Base-by-base conservation (phyloP, 2,797 vertebrate species). In the Borostomias antarcticus region DNA sequence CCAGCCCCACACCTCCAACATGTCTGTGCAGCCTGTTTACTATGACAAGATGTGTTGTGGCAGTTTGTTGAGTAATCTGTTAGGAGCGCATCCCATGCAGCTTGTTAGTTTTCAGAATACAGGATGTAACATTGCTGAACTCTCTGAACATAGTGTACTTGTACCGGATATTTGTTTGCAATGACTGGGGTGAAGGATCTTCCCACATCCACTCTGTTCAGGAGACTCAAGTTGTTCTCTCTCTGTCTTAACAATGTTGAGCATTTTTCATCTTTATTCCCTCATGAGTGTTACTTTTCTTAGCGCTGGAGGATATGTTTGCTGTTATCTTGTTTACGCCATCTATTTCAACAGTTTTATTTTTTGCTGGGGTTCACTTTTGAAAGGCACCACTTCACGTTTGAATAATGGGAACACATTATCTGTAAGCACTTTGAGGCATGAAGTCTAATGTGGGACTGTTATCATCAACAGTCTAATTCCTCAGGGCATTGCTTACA, bases 401-500 rank as follows among this genome's bases (percentile, higher is more conserved):
- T 73, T 60, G 70, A 83, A 81, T 77, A 76, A 81, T 83, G 8
- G 15, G 72, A 69, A 74, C 67, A 63, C 69, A 74, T 81, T 79
- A 86, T 87, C 74, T 75, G 60, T 70, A 69, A 80, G 70, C 75
- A 70, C 72, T 76, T 87, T 81, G 78, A 73, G 67, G 43, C 68
- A 68, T 72, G 66, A 61, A 67, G 70, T 65, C 65, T 10, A 79
- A 83, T 82, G 54, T 66, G 50, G 48, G 50, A 33, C 69, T 63
- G 76, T 82, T 81, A 80, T 78, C 64, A 78, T 79, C 69, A 77
- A 32, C 32, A 10, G n/a, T 1, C 7, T 0, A 23, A 60, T 73
- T 85, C 70, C 81, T 86, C 83, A 82, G 79, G 11, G 66, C 65
- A 81, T 77, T 69, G 77, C 30, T 0, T 17, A 77, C 72, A 64